Conservation (phyloP, 2,888 invertebrate species). For the Hartigia nigra region DNA sequence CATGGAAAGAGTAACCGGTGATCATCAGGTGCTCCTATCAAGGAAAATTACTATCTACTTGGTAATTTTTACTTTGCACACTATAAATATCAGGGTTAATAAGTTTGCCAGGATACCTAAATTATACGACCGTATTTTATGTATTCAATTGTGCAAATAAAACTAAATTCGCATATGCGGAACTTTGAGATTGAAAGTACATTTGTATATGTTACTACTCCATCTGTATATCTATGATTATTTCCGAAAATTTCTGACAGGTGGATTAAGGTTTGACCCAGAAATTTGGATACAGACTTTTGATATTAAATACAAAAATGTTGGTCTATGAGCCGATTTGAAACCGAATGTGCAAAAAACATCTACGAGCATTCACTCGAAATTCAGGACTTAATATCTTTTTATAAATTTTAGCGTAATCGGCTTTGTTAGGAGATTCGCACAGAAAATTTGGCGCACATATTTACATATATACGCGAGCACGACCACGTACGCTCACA, state of each 20-base stretch:
- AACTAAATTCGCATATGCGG: background rate
- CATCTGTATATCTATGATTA: background rate
- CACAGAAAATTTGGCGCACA: no score
- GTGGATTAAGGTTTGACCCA: background rate
- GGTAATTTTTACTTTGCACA: background rate
- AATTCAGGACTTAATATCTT: no score
- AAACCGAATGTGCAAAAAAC: background rate
- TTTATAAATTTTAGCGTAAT: no score
- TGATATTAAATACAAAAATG: background rate
- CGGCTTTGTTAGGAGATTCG: no score
- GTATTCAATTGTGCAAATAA: background rate
- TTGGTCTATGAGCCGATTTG: background rate
- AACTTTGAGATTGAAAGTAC: background rate
- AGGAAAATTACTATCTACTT: background rate
- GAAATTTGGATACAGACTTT: background rate
- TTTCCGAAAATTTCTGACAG: background rate
- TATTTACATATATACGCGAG: no score
- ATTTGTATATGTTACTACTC: background rate
- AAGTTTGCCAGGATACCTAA: background rate
- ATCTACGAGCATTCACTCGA: no score
- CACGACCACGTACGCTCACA: no score
- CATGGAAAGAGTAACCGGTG: no score
- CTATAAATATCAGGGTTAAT: background rate
- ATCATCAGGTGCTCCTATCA: no score
- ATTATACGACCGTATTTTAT: background rate